Conservation (phyloP, 2,797 vertebrate genomes). For the Lutjanus campechanus region DNA sequence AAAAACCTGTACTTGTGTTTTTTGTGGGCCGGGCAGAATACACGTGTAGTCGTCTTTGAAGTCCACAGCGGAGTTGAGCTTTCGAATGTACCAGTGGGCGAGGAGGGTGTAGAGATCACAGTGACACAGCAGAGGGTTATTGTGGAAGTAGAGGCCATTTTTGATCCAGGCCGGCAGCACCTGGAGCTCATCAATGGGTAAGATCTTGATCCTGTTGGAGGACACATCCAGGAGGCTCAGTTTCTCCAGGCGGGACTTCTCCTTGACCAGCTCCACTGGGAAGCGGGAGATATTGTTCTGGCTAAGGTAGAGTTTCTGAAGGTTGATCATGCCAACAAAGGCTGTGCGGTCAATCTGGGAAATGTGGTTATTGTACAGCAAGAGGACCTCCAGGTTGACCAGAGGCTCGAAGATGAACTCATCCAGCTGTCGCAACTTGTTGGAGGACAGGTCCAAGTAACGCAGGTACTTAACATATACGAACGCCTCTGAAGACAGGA, state of each 20-base stretch:
- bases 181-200: constrained; percentile 89
- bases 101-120: constrained; percentile 94
- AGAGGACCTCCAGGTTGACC: constrained; percentile 90
- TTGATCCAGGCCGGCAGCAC: constrained; percentile 92
- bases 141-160: constrained; percentile 95
- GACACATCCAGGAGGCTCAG: constrained; percentile 94
- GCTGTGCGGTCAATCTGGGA: constrained; percentile 91
- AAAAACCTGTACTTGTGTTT: constrained; percentile 82
- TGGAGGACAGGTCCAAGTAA: constrained; percentile 96
- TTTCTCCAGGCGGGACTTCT: constrained; percentile 88
- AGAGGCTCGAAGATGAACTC: constrained; percentile 94
- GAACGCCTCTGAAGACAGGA: constrained; percentile 96
- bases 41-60: constrained; percentile 93
- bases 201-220: constrained; percentile 90
- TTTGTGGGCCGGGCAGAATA: constrained; percentile 73
- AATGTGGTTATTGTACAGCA: constrained; percentile 96
- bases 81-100: constrained; percentile 90
- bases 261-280: constrained; percentile 92
- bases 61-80: constrained; percentile 92
- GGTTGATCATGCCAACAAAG: constrained; percentile 88
- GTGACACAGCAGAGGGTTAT: constrained; percentile 91
- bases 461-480: constrained; percentile 89
- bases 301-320: constrained; percentile 97
- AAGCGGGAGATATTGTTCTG: constrained; percentile 95
- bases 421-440: constrained; percentile 88